phyloP scores from a whole-genome alignment of 2,888 invertebrate genomes.

The Drosophila phalerata region DNA sequence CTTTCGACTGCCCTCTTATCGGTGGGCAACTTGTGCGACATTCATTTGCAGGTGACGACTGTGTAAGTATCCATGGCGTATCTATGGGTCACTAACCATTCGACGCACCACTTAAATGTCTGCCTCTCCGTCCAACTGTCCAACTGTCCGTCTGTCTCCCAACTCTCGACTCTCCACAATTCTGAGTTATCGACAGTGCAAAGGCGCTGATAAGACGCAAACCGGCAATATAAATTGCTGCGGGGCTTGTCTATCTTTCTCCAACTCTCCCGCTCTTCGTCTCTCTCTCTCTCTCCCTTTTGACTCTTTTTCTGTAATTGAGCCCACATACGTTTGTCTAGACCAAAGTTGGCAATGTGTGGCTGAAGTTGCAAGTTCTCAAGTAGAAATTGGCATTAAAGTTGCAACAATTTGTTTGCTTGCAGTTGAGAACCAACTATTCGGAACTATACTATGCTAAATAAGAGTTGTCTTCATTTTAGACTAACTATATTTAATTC shows the following conservation, averaged over 20 bases:
- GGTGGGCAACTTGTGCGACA: conserved; percentile 29
- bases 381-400: conserved; percentile 20
- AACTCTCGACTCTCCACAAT: conserved; percentile 8
- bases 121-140: conserved; percentile 1
- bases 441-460: too few species aligned
- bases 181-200: conserved; percentile 56
- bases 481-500: too few species aligned
- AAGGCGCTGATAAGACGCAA: conserved; percentile 55
- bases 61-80: not conserved
- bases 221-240: conserved; percentile 18
- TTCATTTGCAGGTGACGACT: conserved; percentile 38
- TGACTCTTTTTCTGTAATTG: not conserved
- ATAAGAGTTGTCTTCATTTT: too few species aligned
- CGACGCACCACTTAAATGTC: conserved; percentile 24
- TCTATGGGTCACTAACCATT: conserved; percentile 45
- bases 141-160: not conserved
- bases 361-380: conserved; percentile 5
- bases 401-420: not conserved
- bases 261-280: not conserved
- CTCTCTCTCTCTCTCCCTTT: not conserved
- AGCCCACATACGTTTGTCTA: conserved; percentile 26
- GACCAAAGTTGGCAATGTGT: conserved; percentile 6
- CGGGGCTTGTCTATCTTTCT: not conserved
- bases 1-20: conserved; percentile 34
- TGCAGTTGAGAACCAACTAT: too few species aligned